phyloP scores from a whole-genome alignment of 2,113 vertebrate species.

The Motacilla alba region DNA sequence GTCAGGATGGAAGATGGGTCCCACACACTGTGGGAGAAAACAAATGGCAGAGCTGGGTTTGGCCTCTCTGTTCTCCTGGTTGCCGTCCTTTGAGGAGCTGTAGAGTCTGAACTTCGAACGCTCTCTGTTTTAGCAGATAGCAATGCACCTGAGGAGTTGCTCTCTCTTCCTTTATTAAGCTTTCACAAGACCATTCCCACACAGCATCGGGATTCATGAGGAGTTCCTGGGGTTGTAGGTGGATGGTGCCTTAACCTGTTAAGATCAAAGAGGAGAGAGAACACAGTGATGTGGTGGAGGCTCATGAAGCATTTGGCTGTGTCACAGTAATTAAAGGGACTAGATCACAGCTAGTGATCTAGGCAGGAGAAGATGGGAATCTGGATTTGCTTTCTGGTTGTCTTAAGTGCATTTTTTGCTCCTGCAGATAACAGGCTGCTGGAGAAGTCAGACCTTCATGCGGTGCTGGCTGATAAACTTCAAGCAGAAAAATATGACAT shows the following conservation, averaged over 20 bases:
- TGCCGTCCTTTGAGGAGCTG: background rate
- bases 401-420: background rate
- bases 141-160: background rate
- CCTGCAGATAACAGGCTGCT: conserved; percentile 88
- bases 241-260: background rate
- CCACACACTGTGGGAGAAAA: accelerated
- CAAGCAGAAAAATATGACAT: conserved; percentile 90
- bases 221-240: background rate
- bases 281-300: background rate
- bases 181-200: background rate
- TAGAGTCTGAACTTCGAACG: background rate
- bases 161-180: background rate
- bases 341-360: background rate
- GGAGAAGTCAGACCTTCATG: conserved; percentile 92
- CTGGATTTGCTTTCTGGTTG: background rate
- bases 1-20: background rate
- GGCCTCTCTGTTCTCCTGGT: background rate
- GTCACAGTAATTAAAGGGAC: background rate
- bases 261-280: background rate
- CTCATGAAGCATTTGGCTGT: background rate
- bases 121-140: background rate
- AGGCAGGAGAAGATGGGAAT: background rate
- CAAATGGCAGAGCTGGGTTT: background rate
- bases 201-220: background rate
- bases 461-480: conserved; percentile 89